A percentile compares a stretch with the other conserved stretches of the same genome.
Conservation (phyloP, 2,888 invertebrate genomes). For the Luperina testacea region DNA sequence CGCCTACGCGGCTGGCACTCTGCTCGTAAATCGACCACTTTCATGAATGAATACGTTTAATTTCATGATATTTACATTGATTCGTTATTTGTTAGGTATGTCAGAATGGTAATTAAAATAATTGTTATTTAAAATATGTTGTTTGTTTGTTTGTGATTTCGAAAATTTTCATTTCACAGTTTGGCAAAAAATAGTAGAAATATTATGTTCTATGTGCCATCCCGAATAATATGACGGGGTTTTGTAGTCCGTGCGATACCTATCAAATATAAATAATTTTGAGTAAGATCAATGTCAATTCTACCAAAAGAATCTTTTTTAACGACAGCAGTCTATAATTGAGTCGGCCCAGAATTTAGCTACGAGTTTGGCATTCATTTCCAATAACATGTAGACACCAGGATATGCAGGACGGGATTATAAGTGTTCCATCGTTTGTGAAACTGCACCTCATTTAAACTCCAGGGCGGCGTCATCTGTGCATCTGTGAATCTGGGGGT, state of each 20-base stretch:
- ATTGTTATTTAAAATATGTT: conserved; percentile 18
- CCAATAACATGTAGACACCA: neutral
- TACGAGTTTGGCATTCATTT: neutral
- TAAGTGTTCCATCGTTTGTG: neutral
- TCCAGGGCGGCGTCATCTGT: neutral
- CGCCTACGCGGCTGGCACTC: conserved; percentile 20
- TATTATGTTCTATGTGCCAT: neutral
- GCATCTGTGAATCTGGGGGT: neutral
- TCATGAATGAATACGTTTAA: conserved; percentile 51
- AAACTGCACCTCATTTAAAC: neutral
- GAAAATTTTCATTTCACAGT: neutral
- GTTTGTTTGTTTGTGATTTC: neutral
- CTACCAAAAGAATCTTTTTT: neutral
- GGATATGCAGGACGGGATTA: neutral
- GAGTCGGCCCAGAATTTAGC: neutral
- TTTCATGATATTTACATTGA: conserved; percentile 42
- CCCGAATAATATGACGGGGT: no score
- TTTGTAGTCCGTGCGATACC: no score
- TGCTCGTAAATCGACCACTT: conserved; percentile 41
- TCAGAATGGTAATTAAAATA: conserved; percentile 37
- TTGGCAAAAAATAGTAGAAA: neutral
- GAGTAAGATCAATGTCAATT: neutral
- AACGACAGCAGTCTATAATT: neutral
- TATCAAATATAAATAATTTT: neutral
- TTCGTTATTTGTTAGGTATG: conserved; percentile 40